Evolutionary conservation across 2,113 vertebrate species (phyloP).

Genomic region (Corythornis madagascariensis): DNA sequence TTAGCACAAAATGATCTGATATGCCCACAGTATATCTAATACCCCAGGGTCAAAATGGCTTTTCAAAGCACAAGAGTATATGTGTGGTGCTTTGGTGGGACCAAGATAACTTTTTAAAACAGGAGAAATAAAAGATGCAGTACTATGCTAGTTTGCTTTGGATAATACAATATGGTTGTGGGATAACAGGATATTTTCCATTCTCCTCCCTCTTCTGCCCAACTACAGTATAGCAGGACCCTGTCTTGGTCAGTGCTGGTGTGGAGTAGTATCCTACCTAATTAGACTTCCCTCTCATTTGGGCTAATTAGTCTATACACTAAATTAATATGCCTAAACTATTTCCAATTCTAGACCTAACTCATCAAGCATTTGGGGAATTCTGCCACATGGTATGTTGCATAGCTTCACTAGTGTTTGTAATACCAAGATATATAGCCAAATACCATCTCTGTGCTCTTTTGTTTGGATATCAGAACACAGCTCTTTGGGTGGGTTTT

Average conservation of each 20-base stretch:
- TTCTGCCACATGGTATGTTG: not conserved
- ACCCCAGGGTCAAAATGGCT: not conserved
- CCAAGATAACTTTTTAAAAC: not conserved
- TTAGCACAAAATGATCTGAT: not conserved
- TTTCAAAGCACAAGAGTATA: not conserved
- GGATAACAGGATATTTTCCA: not conserved
- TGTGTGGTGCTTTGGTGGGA: not conserved
- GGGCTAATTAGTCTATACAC: not conserved
- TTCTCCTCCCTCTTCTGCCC: not conserved
- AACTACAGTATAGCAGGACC: not conserved
- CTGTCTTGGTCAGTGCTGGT: not conserved
- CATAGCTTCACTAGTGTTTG: not conserved
- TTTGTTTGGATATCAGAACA: not conserved
- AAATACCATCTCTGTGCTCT: not conserved
- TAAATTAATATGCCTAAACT: not conserved
- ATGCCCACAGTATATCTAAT: not conserved
- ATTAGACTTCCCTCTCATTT: not conserved
- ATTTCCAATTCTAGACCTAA: not conserved
- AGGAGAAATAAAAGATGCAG: not conserved
- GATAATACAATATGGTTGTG: not conserved
- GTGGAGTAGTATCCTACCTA: not conserved
- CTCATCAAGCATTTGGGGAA: not conserved
- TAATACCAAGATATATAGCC: not conserved
- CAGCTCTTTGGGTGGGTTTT: fast-evolving
- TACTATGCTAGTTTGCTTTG: not conserved